Evolutionary conservation across 1,140 invertebrate genomes (phyloP).

Genomic region (Ctenoplectra terminalis): DNA sequence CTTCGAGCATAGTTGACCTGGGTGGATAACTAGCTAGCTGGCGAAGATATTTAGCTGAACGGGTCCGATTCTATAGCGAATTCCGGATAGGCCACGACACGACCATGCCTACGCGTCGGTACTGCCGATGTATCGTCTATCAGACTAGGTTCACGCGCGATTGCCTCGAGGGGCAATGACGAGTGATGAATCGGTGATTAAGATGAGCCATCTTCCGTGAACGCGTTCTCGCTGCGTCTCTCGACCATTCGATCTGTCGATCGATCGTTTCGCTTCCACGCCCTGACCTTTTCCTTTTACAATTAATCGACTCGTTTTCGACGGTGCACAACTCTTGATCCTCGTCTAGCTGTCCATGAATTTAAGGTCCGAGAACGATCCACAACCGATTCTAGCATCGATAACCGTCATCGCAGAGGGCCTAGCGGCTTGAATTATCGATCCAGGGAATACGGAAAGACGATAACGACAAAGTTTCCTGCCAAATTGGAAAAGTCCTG

Average conservation of each 20-base stretch:
- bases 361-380: no score
- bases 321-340: background rate
- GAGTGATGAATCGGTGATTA: constrained; percentile 72
- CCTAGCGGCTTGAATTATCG: background rate
- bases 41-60: background rate
- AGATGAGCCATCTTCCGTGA: constrained; percentile 60
- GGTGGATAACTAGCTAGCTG: no score
- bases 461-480: constrained; percentile 23
- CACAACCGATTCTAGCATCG: no score
- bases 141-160: constrained; percentile 61
- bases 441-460: background rate
- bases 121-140: constrained; percentile 68
- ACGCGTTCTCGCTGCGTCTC: constrained; percentile 38
- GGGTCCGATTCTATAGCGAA: background rate
- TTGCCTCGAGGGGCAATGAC: constrained; percentile 66
- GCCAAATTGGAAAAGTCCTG: constrained; percentile 40
- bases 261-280: constrained; percentile 5
- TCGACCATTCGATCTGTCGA: constrained; percentile 31
- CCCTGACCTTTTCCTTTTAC: background rate
- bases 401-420: no score
- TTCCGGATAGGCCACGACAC: background rate
- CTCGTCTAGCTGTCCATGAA: no score
- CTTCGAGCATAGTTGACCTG: background rate
- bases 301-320: constrained; percentile 5
- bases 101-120: constrained; percentile 34